Base-by-base conservation (phyloP, 2,888 invertebrate genomes). In the Clanis bilineata region DNA sequence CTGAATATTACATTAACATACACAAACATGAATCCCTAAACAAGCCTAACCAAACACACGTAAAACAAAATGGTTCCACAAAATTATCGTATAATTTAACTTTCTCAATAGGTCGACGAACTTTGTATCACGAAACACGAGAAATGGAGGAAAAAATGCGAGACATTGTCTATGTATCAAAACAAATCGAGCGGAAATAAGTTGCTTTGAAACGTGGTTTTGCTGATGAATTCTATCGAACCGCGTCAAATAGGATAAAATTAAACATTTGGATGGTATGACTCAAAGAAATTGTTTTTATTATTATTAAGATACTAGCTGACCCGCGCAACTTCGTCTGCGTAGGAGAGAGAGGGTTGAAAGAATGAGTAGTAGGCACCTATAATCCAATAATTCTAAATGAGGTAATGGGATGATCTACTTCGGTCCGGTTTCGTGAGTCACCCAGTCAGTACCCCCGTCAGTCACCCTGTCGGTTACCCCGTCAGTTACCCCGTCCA, bases 101-200 rank as follows among this genome's bases (percentile, higher is more conserved):
- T 32, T 51, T 18, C 3, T 18, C 51, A 18, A 10, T 3, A 32
- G 28, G 32, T 51, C 32, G 18, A 10, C 9, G 51, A 51, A 28
- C 51, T 51, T 32, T 51, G 6, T 51, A 51, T 32, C 18, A 9
- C 28, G 32, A 51, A 51, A 51, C 10, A 10, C 51, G 51, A 51
- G 51, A 51, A 51, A 51, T 51, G 15, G 28, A 22, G 43, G 12
- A 21, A 5, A 58, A 41, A 21, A 44, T 9, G 18, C 21, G 18
- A 18, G 21, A 25, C 10, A 12, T 51, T 39, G 39, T 32, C 39
- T 58, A 58, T 47, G 45, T 45, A 57, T 51, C 47, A 38, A 25
- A 51, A 47, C 39, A 51, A 58, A 58, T 51, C 25, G 21, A 58
- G 51, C 36, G 28, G 21, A 58, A 58, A 58, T 51, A 58, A 58